Percentiles rank a stretch among this genome's conserved stretches.
These are phyloP conservation scores for Podarcis siculus DNA, from an alignment of 2,797 vertebrate species.

Conservation along the genomic window DNA sequence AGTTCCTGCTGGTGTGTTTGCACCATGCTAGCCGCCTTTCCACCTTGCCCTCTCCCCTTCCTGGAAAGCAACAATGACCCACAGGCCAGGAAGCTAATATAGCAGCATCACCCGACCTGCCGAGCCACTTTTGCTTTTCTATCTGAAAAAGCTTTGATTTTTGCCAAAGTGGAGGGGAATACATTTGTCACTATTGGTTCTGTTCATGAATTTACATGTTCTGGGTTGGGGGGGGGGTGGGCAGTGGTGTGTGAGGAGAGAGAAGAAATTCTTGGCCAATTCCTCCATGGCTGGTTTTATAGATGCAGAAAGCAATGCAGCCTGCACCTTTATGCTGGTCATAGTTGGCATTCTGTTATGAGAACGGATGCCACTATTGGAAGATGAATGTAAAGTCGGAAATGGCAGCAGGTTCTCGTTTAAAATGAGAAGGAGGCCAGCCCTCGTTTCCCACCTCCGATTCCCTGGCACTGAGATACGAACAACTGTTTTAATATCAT, in stretches of 20 bases:
- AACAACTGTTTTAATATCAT: slow-evolving; percentile 43
- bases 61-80: too few species aligned
- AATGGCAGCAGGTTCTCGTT: slow-evolving; percentile 6
- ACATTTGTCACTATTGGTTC: background rate
- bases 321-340: slow-evolving; percentile 10
- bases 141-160: too few species aligned
- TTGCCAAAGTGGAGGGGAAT: background rate
- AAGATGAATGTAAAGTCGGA: slow-evolving; percentile 31
- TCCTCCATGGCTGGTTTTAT: slow-evolving; percentile 15
- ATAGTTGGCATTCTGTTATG: slow-evolving; percentile 19
- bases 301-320: background rate
- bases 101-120: too few species aligned
- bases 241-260: background rate
- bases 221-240: too few species aligned
- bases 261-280: background rate
- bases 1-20: too few species aligned
- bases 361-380: slow-evolving; percentile 18
- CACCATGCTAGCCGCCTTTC: too few species aligned
- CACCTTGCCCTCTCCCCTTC: too few species aligned
- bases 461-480: background rate
- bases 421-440: background rate
- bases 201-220: background rate
- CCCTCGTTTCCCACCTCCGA: background rate
- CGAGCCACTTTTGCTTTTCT: too few species aligned
- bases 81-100: too few species aligned